Evolutionary conservation across 2,797 vertebrate species (phyloP), one percentile per base, ranked within the genome.

Genomic region (Semotilus atromaculatus): DNA sequence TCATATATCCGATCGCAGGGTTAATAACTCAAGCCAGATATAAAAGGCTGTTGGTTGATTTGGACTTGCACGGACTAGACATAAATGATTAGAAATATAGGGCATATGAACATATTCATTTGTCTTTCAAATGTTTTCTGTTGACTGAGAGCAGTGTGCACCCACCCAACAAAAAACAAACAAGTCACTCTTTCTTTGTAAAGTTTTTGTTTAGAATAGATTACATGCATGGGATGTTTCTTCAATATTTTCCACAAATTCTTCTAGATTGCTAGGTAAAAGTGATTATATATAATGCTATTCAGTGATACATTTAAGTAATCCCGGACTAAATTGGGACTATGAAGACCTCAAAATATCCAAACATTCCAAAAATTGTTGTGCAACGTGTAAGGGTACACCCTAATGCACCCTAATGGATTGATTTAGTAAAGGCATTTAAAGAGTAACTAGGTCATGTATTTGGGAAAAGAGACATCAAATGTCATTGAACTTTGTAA

Each of bases 381-480:
- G 73, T 71, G 74, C 84, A 89, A 91, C 38, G 5, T 84, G 48
- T 75, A 84, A 83, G 81, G 67, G 23, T 84, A 77, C 76, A 88
- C 81, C 75, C 85, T 64, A 78, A 29, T 23, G 29, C 34, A 34
- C 38, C n/a, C 60, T 73, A 78, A 34, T 21, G 14, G 40, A 48
- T 51, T 74, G 62, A 64, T 73, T 36, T 9, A 43, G 29, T 43
- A 11, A 80, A 79, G 43, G 18, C 11, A 1, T 75, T 51, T 34
- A 19, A 67, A 76, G 34, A 68, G 36, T 18, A 55, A 26, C 43
- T 9, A 76, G 23, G 26, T 38, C 38, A 21, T 48, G 31, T n/a
- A 45, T 72, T 48, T 18, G n/a, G 5, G n/a, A 45, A 34, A 11
- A 62, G 53, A n/a, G 53, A n/a, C 38, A 7, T 62, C 7, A 82